These are phyloP conservation scores for Tuberolachnus salignus DNA, from an alignment of 2,888 invertebrate species.

Conservation along the genomic window DNA sequence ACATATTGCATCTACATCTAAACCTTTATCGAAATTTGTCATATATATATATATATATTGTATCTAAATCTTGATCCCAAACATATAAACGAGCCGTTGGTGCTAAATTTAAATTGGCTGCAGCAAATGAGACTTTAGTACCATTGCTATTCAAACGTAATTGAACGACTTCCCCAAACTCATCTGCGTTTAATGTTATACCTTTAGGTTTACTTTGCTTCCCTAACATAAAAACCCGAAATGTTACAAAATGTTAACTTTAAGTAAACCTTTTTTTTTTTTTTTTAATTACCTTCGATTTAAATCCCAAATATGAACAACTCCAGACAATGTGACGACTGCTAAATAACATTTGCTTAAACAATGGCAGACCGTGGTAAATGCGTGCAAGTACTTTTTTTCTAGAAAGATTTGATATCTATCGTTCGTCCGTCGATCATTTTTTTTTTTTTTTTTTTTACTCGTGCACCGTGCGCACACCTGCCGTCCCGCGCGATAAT, in stretches of 20 bases:
- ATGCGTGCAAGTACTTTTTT: too few species aligned
- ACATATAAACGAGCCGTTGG: slow-evolving; percentile 85
- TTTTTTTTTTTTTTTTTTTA: too few species aligned
- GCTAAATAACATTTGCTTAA: slow-evolving; percentile 81
- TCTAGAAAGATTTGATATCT: too few species aligned
- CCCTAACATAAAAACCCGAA: slow-evolving; percentile 64
- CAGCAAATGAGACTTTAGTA: slow-evolving; percentile 80
- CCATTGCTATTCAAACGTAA: slow-evolving; percentile 85
- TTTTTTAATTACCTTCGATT: slow-evolving; percentile 70
- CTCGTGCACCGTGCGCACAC: too few species aligned
- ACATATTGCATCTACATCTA: slow-evolving; percentile 36
- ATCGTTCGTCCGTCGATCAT: too few species aligned
- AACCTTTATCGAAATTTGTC: slow-evolving; percentile 55
- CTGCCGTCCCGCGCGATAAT: too few species aligned
- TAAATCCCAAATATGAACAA: slow-evolving; percentile 90
- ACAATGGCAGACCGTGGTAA: slow-evolving; percentile 86
- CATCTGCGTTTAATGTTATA: slow-evolving; percentile 79
- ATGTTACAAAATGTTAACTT: slow-evolving; percentile 1
- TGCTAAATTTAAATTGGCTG: slow-evolving; percentile 80
- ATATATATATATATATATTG: slow-evolving; percentile 66
- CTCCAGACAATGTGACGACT: slow-evolving; percentile 86
- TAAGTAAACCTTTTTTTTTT: background rate
- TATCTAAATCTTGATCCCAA: slow-evolving; percentile 90
- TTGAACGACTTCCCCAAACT: slow-evolving; percentile 87
- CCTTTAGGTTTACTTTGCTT: slow-evolving; percentile 82